Percentiles rank a stretch among this genome's conserved stretches.
Evolutionary conservation across 2,888 invertebrate genomes (phyloP).

Genomic region (Ornithoptera priamus): DNA sequence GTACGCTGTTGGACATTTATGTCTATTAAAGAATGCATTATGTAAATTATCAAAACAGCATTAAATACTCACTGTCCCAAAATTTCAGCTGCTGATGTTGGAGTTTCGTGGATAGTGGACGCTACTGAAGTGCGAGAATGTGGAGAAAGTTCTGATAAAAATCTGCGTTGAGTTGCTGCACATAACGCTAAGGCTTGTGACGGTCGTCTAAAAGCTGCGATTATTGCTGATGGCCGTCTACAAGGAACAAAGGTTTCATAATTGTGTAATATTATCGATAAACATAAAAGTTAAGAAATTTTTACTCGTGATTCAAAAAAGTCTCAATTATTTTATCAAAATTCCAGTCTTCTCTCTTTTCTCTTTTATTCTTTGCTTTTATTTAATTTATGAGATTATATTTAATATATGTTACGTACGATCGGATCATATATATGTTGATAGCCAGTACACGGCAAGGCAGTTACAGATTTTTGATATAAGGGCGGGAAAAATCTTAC

Average conservation of each 20-base stretch:
- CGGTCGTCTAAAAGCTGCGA: conserved; percentile 82
- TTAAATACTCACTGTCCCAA: conserved; percentile 63
- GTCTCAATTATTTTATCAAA: too few relatives aligned
- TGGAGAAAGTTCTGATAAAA: conserved; percentile 64
- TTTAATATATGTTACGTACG: too few relatives aligned
- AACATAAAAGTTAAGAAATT: too few relatives aligned
- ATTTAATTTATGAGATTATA: too few relatives aligned
- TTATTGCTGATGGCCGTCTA: conserved; percentile 82
- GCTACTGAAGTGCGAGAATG: conserved; percentile 66
- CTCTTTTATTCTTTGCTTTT: too few relatives aligned
- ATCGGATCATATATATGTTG: too few relatives aligned
- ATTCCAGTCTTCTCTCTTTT: too few relatives aligned
- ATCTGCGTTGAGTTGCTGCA: conserved; percentile 74
- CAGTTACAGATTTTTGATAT: too few relatives aligned
- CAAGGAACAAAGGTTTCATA: conserved; percentile 11
- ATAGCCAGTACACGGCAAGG: too few relatives aligned
- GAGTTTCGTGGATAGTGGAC: conserved; percentile 61
- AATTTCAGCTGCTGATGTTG: conserved; percentile 66
- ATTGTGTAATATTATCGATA: not conserved
- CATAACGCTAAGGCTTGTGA: conserved; percentile 81
- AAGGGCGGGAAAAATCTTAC: too few relatives aligned
- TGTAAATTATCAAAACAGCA: not conserved
- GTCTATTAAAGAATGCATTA: not conserved
- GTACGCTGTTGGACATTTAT: not conserved
- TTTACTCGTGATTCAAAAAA: too few relatives aligned